Conservation (phyloP, 2,797 vertebrate genomes). For the Etheostoma perlongum region DNA sequence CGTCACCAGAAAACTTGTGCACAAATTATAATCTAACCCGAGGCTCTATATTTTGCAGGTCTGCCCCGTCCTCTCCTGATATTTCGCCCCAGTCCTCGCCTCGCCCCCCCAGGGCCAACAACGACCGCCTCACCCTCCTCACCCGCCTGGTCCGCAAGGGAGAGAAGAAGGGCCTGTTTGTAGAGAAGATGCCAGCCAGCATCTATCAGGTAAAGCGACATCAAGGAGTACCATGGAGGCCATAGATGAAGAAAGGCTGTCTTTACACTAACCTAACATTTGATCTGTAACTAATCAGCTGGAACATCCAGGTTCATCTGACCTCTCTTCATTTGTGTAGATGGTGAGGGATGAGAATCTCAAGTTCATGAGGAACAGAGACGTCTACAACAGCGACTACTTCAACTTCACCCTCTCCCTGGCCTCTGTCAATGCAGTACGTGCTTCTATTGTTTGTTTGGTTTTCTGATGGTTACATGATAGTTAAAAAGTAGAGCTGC, state of each 20-base stretch:
- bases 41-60: conserved; percentile 81
- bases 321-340: conserved; percentile 69
- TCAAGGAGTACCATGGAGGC: not conserved
- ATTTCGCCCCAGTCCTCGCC: conserved; percentile 98
- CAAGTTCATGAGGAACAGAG: conserved; percentile 99
- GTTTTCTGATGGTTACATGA: not conserved
- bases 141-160: conserved; percentile 97
- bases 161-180: conserved; percentile 98
- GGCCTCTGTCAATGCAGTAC: conserved; percentile 95
- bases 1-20: not conserved
- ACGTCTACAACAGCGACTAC: conserved; percentile 98
- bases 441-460: conserved; percentile 48
- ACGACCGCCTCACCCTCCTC: conserved; percentile 95
- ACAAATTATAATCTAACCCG: not conserved
- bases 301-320: not conserved
- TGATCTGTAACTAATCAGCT: not conserved
- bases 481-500: not conserved
- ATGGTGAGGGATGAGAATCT: conserved; percentile 99
- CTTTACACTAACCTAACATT: not conserved
- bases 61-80: conserved; percentile 97
- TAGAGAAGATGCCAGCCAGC: conserved; percentile 97
- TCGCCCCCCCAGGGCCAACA: conserved; percentile 95
- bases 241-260: not conserved
- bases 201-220: conserved; percentile 93
- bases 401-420: conserved; percentile 98